A percentile compares a stretch with the other conserved stretches of the same genome.
phyloP scores from a whole-genome alignment of 2,888 invertebrate genomes.

The Monopis laevigella region DNA sequence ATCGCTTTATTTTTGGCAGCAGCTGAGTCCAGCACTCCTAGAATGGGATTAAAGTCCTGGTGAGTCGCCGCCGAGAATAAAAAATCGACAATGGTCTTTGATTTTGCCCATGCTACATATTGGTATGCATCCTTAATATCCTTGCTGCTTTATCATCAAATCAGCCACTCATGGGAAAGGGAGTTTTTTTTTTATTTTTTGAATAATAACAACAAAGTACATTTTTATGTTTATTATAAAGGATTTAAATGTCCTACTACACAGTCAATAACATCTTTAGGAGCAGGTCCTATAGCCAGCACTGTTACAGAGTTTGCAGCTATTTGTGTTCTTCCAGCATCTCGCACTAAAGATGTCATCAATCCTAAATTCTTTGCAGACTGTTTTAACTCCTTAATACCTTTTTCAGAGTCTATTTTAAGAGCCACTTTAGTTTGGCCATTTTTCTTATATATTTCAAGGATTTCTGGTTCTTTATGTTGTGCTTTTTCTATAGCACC shows the following conservation, averaged over 20 bases:
- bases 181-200: too few relatives aligned
- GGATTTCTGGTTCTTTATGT: slow-evolving; percentile 56
- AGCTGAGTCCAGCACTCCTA: too few relatives aligned
- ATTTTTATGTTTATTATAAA: too few relatives aligned
- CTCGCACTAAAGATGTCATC: slow-evolving; percentile 72
- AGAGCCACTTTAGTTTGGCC: slow-evolving; percentile 84
- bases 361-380: slow-evolving; percentile 70
- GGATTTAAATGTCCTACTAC: slow-evolving; percentile 82
- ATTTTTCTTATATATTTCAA: slow-evolving; percentile 51
- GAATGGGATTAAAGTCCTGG: too few relatives aligned
- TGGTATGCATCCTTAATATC: too few relatives aligned
- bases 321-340: slow-evolving; percentile 88
- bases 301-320: slow-evolving; percentile 82
- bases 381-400: slow-evolving; percentile 67
- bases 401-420: slow-evolving; percentile 73
- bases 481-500: slow-evolving; percentile 73
- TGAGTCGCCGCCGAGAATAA: too few relatives aligned
- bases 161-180: too few relatives aligned
- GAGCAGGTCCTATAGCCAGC: slow-evolving; percentile 83
- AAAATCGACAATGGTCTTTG: too few relatives aligned
- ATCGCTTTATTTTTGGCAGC: too few relatives aligned
- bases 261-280: slow-evolving; percentile 70
- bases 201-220: too few relatives aligned
- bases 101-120: too few relatives aligned
- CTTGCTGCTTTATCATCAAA: too few relatives aligned